Evolutionary conservation across 2,797 vertebrate genomes (phyloP), one percentile per base, ranked within the genome.

Genomic region (Chloroceryle amazona): DNA sequence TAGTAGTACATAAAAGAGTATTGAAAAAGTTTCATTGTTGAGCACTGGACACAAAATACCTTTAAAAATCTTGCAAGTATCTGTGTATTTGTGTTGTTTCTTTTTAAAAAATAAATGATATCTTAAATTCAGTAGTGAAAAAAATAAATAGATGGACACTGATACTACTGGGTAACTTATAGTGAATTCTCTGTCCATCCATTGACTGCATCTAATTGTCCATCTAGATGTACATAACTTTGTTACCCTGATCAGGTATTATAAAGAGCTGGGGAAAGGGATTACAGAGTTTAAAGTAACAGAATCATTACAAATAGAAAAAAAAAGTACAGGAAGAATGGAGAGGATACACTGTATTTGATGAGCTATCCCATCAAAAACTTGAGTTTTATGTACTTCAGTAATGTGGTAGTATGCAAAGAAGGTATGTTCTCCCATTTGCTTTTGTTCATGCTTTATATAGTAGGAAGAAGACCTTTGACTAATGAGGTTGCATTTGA

Each of bases 51-150:
- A 28, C 3, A 9, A 62, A 57, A 61, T 7, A 47, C 11, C 8
- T 22, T n/a, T 11, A n/a, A 15, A 78, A 76, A 37, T 26, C 10
- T n/a, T 63, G 19, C 57, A 19, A 19, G 41, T 62, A 8, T 35
- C 35, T 11, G 4, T 54, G 18, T 62, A 13, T 54, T 39, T 5
- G 0, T 73, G 8, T 3, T 33, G 21, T 20, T 75, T 68, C 4
- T 41, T 42, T 6, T 21, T 1, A 1, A 1, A 11, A 54, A 47
- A 54, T 35, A 83, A 73, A 47, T 17, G 0, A 0, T 42, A 78
- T 23, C 22, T 68, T 52, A n/a, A 37, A 20, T 33, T 28, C 9
- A n/a, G 1, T 52, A 5, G 6, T 65, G 25, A 57, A 67, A 74
- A 80, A 51, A 51, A 51, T 16, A 51, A 26, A 51, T 28, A 51